Conservation (phyloP, 2,888 invertebrate species). For the Penaeus monodon region DNA sequence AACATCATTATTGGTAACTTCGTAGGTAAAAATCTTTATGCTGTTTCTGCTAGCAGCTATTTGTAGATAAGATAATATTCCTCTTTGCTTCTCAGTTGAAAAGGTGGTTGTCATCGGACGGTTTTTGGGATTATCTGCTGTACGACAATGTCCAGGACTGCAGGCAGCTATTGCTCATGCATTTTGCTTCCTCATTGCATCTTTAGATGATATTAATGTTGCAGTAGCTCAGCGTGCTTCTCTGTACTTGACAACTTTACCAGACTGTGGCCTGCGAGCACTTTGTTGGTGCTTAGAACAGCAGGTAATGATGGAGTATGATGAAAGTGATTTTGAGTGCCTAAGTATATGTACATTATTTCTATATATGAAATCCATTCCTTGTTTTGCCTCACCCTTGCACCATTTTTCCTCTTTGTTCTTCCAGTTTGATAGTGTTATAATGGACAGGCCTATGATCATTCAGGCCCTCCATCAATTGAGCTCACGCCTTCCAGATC, state of each 20-base stretch:
- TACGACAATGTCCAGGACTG: constrained; percentile 84
- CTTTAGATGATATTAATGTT: constrained; percentile 95
- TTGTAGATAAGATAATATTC: not conserved
- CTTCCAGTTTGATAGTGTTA: constrained; percentile 93
- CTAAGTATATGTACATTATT: not conserved
- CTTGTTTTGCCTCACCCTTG: too few species aligned
- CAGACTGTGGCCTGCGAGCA: constrained; percentile 85
- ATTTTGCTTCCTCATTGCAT: constrained; percentile 95
- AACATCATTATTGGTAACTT: not conserved
- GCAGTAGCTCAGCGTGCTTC: constrained; percentile 95
- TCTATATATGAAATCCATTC: too few species aligned
- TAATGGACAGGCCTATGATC: constrained; percentile 95
- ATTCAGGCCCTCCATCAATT: constrained; percentile 94
- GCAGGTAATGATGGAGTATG: constrained; percentile 43
- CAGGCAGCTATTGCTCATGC: constrained; percentile 96
- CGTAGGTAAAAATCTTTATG: too few species aligned
- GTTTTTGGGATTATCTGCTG: constrained; percentile 87
- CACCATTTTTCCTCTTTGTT: not conserved
- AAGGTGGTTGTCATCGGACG: constrained; percentile 91
- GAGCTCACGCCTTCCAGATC: constrained; percentile 83
- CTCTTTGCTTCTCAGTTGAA: constrained; percentile 77
- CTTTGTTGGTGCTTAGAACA: constrained; percentile 64
- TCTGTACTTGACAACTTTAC: constrained; percentile 92
- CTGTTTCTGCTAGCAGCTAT: too few species aligned
- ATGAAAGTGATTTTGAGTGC: not conserved